Base-by-base conservation (phyloP, 2,888 invertebrate genomes). In the Phyllotreta cruciferae region DNA sequence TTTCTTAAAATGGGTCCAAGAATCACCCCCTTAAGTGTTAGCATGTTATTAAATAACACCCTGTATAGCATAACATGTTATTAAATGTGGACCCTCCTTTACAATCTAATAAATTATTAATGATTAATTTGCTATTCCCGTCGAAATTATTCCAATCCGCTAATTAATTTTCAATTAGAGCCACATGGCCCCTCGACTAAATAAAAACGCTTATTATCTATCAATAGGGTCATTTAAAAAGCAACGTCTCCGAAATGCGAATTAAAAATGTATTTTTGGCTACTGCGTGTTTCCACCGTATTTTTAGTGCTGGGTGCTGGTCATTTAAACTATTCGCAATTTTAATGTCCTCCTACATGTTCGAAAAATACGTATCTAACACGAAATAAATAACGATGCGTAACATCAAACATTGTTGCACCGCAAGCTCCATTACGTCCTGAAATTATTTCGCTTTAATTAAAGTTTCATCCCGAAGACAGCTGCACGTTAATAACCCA, bases 281-380 rank as follows among this genome's bases (percentile, higher is more conserved):
- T 58, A 67, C 62, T 62, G 60, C 69, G 67, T 67, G 58, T 67
- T 67, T 67, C 62, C 67, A 64, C 50, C 44, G 60, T 60, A 55
- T 67, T 69, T 69, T 69, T 69, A 69, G 69, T 67, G 41, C 62
- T n/a, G n/a, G 62, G 62, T 66, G 68, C 66, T 70, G 68, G 71
- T 67, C 53, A 66, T 68, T 60, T 62, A 69, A 70, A 70, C 71
- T 72, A 71, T 72, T 72, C 70, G 63, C 54, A 62, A 66, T 64
- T 62, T 70, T 45, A 63, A 70, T 66, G 66, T 47, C 70, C 70
- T 69, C 71, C 72, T 67, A 71, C 72, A 71, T 64, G 49, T 50
- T n/a, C 57, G 41, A 57, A 57, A 56, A 45, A 13, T 24, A 45
- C 13, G 11, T 38, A 13, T n/a, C 1, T 7, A n/a, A 52, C 7